phyloP scores from a whole-genome alignment of 2,113 vertebrate species.

The Nycticebus coucang region DNA sequence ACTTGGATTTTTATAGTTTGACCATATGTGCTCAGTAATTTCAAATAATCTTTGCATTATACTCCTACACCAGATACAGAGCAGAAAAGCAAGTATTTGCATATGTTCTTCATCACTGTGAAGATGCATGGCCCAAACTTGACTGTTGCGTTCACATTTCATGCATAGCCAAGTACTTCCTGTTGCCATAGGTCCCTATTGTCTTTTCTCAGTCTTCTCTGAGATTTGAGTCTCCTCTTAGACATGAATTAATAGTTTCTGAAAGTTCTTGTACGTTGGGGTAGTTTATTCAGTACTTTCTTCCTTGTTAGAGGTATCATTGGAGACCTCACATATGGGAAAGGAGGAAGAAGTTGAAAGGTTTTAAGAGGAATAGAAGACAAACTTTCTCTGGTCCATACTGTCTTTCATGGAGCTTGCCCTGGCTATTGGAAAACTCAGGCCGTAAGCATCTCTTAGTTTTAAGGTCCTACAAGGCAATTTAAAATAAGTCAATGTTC shows the following conservation, averaged over 20 bases:
- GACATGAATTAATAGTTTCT: not conserved
- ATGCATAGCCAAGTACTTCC: not conserved
- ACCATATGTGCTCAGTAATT: constrained; percentile 32
- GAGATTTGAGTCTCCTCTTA: not conserved
- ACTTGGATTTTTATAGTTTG: not conserved
- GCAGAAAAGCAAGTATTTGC: not conserved
- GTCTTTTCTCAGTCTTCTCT: not conserved
- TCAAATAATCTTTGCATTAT: constrained; percentile 18
- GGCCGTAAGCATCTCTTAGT: not conserved
- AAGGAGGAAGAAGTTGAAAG: not conserved
- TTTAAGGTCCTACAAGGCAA: not conserved
- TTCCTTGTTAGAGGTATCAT: not conserved
- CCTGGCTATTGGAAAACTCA: not conserved
- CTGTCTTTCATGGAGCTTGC: not conserved
- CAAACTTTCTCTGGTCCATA: not conserved
- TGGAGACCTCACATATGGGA: not conserved
- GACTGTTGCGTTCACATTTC: not conserved
- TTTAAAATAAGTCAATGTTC: constrained; percentile 51
- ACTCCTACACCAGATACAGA: not conserved
- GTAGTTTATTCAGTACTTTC: not conserved
- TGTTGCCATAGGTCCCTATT: not conserved
- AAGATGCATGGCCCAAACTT: not conserved
- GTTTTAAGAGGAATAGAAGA: not conserved
- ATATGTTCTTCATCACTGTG: not conserved
- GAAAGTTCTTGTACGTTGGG: not conserved